A percentile compares a stretch with the other conserved stretches of the same genome.
Conservation (phyloP, 2,888 invertebrate genomes). For the Labia minor region DNA sequence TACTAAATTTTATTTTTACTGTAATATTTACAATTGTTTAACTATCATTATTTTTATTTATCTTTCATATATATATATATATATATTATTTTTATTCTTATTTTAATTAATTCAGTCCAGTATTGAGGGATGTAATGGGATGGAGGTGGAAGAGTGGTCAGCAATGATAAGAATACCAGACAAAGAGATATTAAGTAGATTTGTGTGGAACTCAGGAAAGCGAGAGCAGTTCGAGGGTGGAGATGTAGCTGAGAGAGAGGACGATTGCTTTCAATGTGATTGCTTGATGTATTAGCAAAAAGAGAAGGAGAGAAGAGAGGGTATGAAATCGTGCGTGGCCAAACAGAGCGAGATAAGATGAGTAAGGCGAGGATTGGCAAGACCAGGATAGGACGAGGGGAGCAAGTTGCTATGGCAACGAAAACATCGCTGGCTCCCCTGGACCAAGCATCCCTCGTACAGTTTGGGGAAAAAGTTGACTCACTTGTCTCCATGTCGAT, state of each 20-base stretch:
- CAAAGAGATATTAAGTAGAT: constrained; percentile 13
- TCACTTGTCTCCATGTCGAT: not conserved
- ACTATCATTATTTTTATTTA: no score
- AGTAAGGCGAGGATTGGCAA: constrained; percentile 13
- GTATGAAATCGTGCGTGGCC: constrained; percentile 4
- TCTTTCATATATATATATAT: no score
- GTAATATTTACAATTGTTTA: no score
- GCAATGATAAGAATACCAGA: constrained; percentile 13
- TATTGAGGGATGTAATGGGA: no score
- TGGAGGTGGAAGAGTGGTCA: not conserved
- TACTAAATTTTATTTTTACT: no score
- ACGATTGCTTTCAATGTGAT: constrained; percentile 13
- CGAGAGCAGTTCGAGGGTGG: not conserved
- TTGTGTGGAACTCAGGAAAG: constrained; percentile 7
- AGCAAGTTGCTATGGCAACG: not conserved
- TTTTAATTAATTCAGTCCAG: no score
- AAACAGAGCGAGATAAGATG: constrained; percentile 7
- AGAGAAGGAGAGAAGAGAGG: constrained; percentile 4
- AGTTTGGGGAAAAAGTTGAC: not conserved
- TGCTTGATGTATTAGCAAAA: constrained; percentile 13
- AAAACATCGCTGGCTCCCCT: not conserved
- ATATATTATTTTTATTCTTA: no score
- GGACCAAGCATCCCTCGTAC: not conserved
- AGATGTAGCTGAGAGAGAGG: not conserved
- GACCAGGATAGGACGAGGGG: not conserved